Evolutionary conservation across 2,113 vertebrate genomes (phyloP).

Genomic region (Todiramphus saurophagus): DNA sequence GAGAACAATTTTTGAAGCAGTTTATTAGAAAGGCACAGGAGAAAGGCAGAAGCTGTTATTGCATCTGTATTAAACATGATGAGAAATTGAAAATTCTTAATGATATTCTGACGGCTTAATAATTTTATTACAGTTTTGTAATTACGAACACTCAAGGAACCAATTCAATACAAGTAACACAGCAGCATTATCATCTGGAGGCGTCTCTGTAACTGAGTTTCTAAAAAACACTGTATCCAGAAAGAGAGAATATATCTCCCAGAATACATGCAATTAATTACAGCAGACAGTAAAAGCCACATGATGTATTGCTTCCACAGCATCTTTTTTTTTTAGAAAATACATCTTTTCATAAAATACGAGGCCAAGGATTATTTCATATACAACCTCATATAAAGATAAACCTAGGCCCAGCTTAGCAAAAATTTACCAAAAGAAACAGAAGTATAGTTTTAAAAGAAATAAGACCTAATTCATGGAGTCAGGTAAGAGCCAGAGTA

Average conservation of each 20-base stretch:
- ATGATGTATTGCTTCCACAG: not conserved
- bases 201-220: not conserved
- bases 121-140: not conserved
- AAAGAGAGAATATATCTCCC: not conserved
- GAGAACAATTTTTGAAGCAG: not conserved
- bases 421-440: not conserved
- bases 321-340: not conserved
- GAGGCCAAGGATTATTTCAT: not conserved
- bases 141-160: not conserved
- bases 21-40: not conserved
- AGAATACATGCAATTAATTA: not conserved
- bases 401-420: not conserved
- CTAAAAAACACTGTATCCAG: not conserved
- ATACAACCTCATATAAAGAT: not conserved
- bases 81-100: not conserved
- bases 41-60: not conserved
- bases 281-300: not conserved
- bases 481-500: not conserved
- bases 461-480: not conserved
- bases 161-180: not conserved
- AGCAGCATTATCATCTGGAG: not conserved
- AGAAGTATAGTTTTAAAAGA: not conserved
- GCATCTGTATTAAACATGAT: not conserved
- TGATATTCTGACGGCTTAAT: not conserved
- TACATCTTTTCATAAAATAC: not conserved